Base-by-base conservation (phyloP, 2,888 invertebrate species). In the Latheticus oryzae region DNA sequence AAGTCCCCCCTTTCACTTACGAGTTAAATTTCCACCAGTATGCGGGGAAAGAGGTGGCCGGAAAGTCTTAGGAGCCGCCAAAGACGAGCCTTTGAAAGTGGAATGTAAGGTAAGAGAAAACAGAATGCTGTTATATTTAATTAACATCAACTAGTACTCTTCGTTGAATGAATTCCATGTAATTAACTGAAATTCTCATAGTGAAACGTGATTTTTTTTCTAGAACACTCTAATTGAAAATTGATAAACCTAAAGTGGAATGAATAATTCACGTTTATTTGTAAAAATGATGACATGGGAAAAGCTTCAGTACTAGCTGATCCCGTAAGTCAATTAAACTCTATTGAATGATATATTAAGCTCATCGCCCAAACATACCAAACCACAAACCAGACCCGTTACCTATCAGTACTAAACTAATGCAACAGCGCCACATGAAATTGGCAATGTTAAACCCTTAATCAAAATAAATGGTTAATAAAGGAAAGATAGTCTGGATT, bases 1-100 rank as follows among this genome's bases (percentile, higher is more conserved):
- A 63, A 91, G 91, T 74, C 88, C 88, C 58, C 83, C 84, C 2
- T 83, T 91, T 35, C 81, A 85, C 67, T 79, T 92, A 68, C 87
- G 89, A 76, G 88, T 92, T 51, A 91, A 91, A 80, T 91, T 74
- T 63, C 80, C 81, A 55, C 84, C 84, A 11, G 78, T 83, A 23
- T 84, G 84, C 68, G 78, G 78, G 33, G 76, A 79, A 57, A 65
- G 47, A 15, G 24, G 67, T 35, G 66, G 67, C 30, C 80, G 82
- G 65, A 79, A 78, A 62, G 79, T 83, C 24, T 79, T 83, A 61
- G 84, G 84, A n/a, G 82, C 82, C 8, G 83, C 83, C 16, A 78
- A 82, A 60, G 81, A 81, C 55, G 83, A 84, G 65, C 78, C 80
- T n/a, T 78, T 82, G 24, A 76, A 77, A 62, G 77, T 83, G 40